Percentiles rank a stretch among this genome's conserved stretches.
These are phyloP conservation scores for Hermaeophaga mercurialis DNA, from an alignment of 2,888 invertebrate species.

Conservation along the genomic window DNA sequence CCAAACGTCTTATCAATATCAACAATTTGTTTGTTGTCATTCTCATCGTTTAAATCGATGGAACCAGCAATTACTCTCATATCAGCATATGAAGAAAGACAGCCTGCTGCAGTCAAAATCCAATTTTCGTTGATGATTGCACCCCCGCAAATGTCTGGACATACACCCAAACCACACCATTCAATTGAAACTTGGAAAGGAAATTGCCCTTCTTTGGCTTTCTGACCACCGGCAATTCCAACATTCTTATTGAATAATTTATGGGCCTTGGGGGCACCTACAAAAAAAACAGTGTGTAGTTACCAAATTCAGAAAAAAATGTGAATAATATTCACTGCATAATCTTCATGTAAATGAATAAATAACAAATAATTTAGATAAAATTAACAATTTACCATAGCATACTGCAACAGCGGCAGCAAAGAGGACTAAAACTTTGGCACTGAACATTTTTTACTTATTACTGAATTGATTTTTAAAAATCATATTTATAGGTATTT, in stretches of 20 bases:
- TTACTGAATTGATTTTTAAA: too few relatives aligned
- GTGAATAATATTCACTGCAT: too few relatives aligned
- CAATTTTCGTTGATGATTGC: neutral
- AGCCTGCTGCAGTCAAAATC: slow-evolving; percentile 2
- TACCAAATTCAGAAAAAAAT: too few relatives aligned
- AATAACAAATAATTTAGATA: too few relatives aligned
- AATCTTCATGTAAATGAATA: too few relatives aligned
- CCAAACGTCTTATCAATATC: neutral
- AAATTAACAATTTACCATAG: neutral
- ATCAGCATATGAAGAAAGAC: neutral
- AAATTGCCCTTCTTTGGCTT: neutral
- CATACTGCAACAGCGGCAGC: neutral
- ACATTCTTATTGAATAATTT: slow-evolving; percentile 29
- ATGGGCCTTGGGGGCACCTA: slow-evolving; percentile 16
- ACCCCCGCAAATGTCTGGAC: slow-evolving; percentile 4
- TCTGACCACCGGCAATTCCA: slow-evolving; percentile 56
- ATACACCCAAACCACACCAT: neutral
- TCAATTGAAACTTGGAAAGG: slow-evolving; percentile 3
- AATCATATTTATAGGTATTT: too few relatives aligned
- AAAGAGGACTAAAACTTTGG: neutral
- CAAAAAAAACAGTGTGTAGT: too few relatives aligned
- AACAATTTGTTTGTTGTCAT: neutral
- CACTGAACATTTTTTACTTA: neutral
- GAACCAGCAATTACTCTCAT: slow-evolving; percentile 44
- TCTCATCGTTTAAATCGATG: slow-evolving; percentile 35